Base-by-base conservation (phyloP, 2,113 vertebrate species). In the Chionodraco myersi region DNA sequence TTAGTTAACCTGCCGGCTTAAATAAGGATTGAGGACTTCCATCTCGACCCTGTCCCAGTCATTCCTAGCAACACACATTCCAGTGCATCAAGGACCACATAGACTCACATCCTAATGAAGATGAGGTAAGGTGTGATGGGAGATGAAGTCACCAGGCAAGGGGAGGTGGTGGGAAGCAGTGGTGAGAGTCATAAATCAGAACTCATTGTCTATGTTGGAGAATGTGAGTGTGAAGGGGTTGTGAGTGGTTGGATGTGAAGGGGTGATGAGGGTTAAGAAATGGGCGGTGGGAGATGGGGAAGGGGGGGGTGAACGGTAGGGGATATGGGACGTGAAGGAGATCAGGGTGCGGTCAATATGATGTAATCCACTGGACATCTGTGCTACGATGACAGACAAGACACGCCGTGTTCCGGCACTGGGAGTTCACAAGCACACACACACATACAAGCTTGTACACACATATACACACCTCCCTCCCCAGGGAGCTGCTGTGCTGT, bases 361-460 rank as follows among this genome's bases (percentile, higher is more conserved):
- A 94, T 92, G 91, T 92, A 91, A 92, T 91, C 74, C 64, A 23
- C 72, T 86, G 84, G 92, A 94, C 91, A 94, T 94, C 91, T 94
- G 94, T 79, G 83, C 77, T 75, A 65, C 58, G 78, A 84, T 84
- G 93, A 94, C 82, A 89, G 93, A 94, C 90, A 89, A 71, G 85
- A 80, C 70, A 72, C 53, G 62, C 69, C 77, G 67, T 82, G 82
- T 88, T 88, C 80, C 10, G n/a, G 79, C 73, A 73, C 73, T 72
- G 73, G 77, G 77, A 75, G 66, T 80, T 80, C 80, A 56, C 44
- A 66, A 5, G 66, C 34, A 69, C 80, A 77, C 14, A 77, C 14
- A 63, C 47, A 52, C 49, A 13, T 26, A 44, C 51, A 44, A 21
- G 48, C 21, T 66, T n/a, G 49, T 15, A 65, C 52, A 59, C 15